phyloP scores from a whole-genome alignment of 2,797 vertebrate species.

The Mico argentatus region DNA sequence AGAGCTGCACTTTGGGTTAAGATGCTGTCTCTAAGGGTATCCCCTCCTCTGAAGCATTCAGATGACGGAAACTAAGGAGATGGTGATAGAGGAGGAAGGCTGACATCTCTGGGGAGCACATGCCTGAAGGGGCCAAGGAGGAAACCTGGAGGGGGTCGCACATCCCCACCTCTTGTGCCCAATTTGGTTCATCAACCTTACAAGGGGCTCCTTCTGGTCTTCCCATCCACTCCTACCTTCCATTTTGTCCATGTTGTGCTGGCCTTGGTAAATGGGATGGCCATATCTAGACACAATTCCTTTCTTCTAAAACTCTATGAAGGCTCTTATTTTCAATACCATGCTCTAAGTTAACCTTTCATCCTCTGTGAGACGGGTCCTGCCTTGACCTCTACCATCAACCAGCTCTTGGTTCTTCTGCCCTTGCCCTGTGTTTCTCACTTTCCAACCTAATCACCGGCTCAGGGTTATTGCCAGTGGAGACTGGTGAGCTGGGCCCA shows the following conservation, averaged over 20 bases:
- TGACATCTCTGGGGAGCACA: accelerated
- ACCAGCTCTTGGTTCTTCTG: neutral
- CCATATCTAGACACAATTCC: neutral
- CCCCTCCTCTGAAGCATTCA: neutral
- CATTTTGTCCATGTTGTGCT: neutral
- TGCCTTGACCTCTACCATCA: neutral
- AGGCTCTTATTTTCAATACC: neutral
- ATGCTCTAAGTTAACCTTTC: neutral
- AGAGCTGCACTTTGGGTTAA: neutral
- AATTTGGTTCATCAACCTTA: neutral
- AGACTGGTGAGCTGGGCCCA: neutral
- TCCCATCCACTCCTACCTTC: neutral
- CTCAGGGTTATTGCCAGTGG: constrained; percentile 3
- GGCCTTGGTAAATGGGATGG: neutral
- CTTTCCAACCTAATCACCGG: neutral
- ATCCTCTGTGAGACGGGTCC: neutral
- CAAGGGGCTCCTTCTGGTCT: neutral
- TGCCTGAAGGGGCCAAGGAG: neutral
- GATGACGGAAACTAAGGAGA: neutral
- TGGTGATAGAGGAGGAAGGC: neutral
- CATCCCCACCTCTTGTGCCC: no score
- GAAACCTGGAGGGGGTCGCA: neutral
- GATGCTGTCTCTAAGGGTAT: neutral
- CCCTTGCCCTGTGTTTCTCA: neutral
- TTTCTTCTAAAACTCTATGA: neutral